Base-by-base conservation (phyloP, 2,888 invertebrate genomes). In the Crossocerus cetratus region DNA sequence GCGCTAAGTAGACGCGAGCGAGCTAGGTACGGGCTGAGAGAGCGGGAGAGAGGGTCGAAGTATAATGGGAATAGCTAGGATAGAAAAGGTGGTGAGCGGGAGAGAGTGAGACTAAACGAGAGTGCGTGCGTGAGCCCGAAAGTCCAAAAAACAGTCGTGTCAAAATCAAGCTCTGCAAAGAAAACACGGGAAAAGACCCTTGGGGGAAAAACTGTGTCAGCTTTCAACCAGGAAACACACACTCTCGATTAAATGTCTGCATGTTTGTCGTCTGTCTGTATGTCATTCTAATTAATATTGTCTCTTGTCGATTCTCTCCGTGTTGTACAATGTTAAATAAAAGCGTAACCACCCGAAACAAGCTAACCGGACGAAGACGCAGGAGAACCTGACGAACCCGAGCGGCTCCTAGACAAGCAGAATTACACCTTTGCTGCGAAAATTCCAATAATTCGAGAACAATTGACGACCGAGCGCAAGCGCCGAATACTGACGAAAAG, bases 231-330 rank as follows among this genome's bases (percentile, higher is more conserved):
- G 71, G 61, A 65, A 69, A 67, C 66, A 67, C 81, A 69, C 66
- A 67, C 81, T 73, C 73, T 83, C 75, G 81, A 84, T 77, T 85
- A 84, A 79, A 75, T 85, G 84, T 89, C 84, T 84, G 77, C 78
- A 73, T 83, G 76, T 74, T 60, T 84, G 82, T 87, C 77, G 81
- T 84, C 83, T 81, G 84, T 84, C 82, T 49, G 87, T 88, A 84
- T 87, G 85, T 87, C 83, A 83, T 61, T 85, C 83, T 84, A 85
- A 77, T 82, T 78, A 83, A 80, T 80, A 82, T 84, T 83, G 77
- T 83, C 82, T 82, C 74, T 74, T 82, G 73, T 86, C 84, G 83
- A 87, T 87, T 88, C 86, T 90, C 87, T 88, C 86, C 86, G 86
- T 89, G 88, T 89, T 89, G 83, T 87, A 88, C 85, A 86, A 86